phyloP scores from a whole-genome alignment of 1,140 invertebrate genomes.

The Drosophila ananassae region DNA sequence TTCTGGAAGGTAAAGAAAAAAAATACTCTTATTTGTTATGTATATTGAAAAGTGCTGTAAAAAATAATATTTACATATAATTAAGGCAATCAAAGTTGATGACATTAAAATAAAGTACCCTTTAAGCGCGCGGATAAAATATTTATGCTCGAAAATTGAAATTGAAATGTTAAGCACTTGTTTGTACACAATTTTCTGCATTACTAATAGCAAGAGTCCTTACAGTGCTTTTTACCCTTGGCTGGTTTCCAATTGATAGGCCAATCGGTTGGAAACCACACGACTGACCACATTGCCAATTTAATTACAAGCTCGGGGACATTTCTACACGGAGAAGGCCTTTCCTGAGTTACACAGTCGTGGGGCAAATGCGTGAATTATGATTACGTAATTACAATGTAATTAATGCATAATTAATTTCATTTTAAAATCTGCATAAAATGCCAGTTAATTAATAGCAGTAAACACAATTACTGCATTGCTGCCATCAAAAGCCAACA shows the following conservation, averaged over 20 bases:
- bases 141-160: background rate
- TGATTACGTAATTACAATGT: constrained; percentile 46
- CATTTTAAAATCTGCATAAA: constrained; percentile 59
- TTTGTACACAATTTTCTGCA: background rate
- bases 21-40: too few relatives aligned
- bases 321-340: background rate
- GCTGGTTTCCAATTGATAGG: background rate
- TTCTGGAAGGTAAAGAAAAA: too few relatives aligned
- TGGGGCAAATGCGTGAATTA: constrained; percentile 43
- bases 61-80: background rate
- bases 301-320: constrained; percentile 23
- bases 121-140: background rate
- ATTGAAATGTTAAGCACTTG: background rate
- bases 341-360: background rate
- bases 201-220: background rate
- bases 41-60: background rate
- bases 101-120: background rate
- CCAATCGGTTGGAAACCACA: background rate
- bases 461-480: constrained; percentile 54
- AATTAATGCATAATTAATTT: constrained; percentile 65
- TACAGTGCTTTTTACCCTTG: background rate
- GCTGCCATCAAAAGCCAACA: constrained; percentile 30
- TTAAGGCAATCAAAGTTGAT: background rate
- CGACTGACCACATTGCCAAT: constrained; percentile 19
- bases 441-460: constrained; percentile 72